Evolutionary conservation across 2,888 invertebrate genomes (phyloP).

Genomic region (Watsonalla binaria): DNA sequence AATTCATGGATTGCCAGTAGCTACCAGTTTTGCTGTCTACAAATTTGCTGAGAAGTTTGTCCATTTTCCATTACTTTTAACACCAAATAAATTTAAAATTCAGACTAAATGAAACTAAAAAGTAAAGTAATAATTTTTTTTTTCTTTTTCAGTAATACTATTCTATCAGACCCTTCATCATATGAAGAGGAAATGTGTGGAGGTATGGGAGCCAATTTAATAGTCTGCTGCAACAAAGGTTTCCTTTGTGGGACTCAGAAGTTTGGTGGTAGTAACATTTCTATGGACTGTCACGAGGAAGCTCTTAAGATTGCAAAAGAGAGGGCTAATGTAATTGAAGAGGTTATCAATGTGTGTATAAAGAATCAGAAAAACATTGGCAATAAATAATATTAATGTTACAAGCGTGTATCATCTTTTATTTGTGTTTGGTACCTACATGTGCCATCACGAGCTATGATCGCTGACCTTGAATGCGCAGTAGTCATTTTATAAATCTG

Average conservation of each 20-base stretch:
- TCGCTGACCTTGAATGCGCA: too few relatives aligned
- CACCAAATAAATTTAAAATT: not conserved
- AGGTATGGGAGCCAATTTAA: conserved; percentile 79
- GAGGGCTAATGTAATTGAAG: conserved; percentile 73
- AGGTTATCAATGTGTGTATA: conserved; percentile 57
- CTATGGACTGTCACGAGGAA: conserved; percentile 74
- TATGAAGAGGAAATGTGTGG: conserved; percentile 89
- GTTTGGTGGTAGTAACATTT: conserved; percentile 84
- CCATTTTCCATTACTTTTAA: not conserved
- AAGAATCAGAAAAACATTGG: conserved; percentile 32
- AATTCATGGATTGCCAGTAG: conserved; percentile 80
- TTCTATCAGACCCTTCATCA: conserved; percentile 88
- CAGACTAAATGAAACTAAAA: not conserved
- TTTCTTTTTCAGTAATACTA: conserved; percentile 76
- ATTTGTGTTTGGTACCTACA: not conserved
- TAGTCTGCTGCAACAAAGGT: conserved; percentile 82
- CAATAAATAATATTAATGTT: conserved; percentile 10
- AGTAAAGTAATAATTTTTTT: not conserved
- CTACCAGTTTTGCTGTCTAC: conserved; percentile 87
- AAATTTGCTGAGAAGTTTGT: conserved; percentile 75
- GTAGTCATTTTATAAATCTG: too few relatives aligned
- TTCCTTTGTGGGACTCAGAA: conserved; percentile 84
- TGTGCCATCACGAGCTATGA: too few relatives aligned
- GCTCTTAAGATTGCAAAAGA: conserved; percentile 80
- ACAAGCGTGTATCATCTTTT: not conserved